Evolutionary conservation across 2,888 invertebrate species (phyloP), one percentile per base, ranked within the genome.

Genomic region (Apomyelois bistriatella): DNA sequence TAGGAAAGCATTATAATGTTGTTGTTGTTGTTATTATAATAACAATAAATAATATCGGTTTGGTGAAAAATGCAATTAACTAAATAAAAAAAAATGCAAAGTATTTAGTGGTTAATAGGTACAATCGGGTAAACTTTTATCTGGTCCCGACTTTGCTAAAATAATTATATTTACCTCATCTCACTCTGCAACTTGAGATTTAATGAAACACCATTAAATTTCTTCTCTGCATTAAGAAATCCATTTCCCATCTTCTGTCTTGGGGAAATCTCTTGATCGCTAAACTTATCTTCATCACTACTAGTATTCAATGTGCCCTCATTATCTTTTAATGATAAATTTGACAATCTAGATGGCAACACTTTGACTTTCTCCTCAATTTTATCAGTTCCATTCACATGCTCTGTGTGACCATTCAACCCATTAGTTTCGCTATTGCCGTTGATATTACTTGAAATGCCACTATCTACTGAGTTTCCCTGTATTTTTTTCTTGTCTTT

Each of bases 121-220:
- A n/a, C n/a, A n/a, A n/a, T n/a, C n/a, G n/a, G n/a, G n/a, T n/a
- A n/a, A n/a, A n/a, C n/a, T n/a, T n/a, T n/a, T n/a, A n/a, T n/a
- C n/a, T n/a, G n/a, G n/a, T n/a, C n/a, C n/a, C n/a, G n/a, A n/a
- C n/a, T n/a, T n/a, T n/a, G n/a, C n/a, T 10, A 32, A 32, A 32
- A 32, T 1, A 32, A 38, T 10, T 30, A 48, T 36, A 48, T 62
- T 58, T 60, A 89, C 89, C 89, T 83, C 89, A 90, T 89, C 70
- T 90, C 89, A 66, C 69, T 85, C 53, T 89, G 89, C 47, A 88
- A 59, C 56, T 86, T 88, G 58, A 90, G 69, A 72, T 88, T 89
- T 37, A 89, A 66, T 0, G 90, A 88, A 0, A 89, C 76, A 0
- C 88, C 86, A 69, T 84, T 84, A 22, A 3, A 22, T 51, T 69